Evolutionary conservation across 2,888 invertebrate genomes (phyloP), one percentile per base, ranked within the genome.

Genomic region (Sarcophaga caerulescens): DNA sequence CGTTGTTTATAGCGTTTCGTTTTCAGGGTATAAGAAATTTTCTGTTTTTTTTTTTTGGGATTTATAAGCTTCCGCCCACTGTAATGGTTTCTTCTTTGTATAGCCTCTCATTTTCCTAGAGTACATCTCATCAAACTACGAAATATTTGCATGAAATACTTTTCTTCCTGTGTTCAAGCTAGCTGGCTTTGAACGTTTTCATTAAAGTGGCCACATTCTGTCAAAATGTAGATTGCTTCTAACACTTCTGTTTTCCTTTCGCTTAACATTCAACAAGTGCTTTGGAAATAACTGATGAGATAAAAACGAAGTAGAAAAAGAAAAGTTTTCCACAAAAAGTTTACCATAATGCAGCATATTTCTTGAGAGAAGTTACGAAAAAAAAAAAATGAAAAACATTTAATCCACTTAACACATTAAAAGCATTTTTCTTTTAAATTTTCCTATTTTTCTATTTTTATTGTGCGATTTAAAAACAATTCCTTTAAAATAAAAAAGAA

Each of bases 341-440:
- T 80, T 66, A 52, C 60, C 79, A 84, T 79, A 52, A 59, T 75
- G 75, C 75, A 79, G 52, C 10, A 63, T 45, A 83, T 69, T 59
- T 45, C 19, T 5, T 25, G 12, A 52, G 12, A 52, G 19, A 44
- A 35, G 35, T 35, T 35, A 35, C 35, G 19, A 60, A n/a, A 21
- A 60, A 21, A 45, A 35, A 57, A 14, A n/a, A 65, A 47, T 60
- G 47, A 57, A 25, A 82, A 77, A 77, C 71, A 82, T 76, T 80
- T 85, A 80, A 76, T 82, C 77, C 76, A 86, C 77, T 86, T 86
- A 85, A 57, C 76, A 57, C 76, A 62, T 71, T 85, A 76, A 85
- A 83, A 74, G 73, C 76, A 35, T 76, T 84, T 84, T 75, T 45
- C 21, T 71, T 71, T 66, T 59, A 71, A 60, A 77, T 71, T 82